Base-by-base conservation (phyloP, 2,113 vertebrate species). In the Dryoscopus gambensis region DNA sequence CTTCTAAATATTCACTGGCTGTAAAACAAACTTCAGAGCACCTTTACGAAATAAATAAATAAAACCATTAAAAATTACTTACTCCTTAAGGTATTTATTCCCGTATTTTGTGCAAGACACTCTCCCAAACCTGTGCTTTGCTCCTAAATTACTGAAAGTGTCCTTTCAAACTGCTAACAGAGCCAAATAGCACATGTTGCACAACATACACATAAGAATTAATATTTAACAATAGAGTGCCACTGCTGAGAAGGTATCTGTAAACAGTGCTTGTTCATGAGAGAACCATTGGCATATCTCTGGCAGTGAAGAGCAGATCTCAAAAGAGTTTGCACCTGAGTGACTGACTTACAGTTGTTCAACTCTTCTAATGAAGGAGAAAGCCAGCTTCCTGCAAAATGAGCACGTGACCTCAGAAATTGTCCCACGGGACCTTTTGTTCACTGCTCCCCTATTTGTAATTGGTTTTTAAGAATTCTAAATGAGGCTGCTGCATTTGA, bases 191-290 rank as follows among this genome's bases (percentile, higher is more conserved):
- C 28, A 28, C 0, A 75, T n/a, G 22, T 94, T 96, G 87, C 88
- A 93, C 83, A 93, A 94, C 33, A 37, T 27, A 59, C 35, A 49
- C 85, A 53, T 64, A 39, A 59, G 60, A 96, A 93, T 96, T 97
- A 96, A 96, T 96, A 50, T 96, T 96, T 96, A 97, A 97, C 88
- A 87, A 13, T 3, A n/a, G 47, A 92, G 64, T 87, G 63, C 92
- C 75, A 64, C 37, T 81, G n/a, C 83, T 81, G 88, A 67, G 73
- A 78, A 82, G 63, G 5, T 80, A 31, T 30, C 64, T 88, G n/a
- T 53, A 84, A 94, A 84, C 79, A 52, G 46, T 35, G 21, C 47
- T 59, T 70, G 50, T 84, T 93, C 81, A 10, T n/a, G 70, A 8
- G 23, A 87, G 80, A 88, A 16, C 73, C 18, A 35, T 88, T 73